Evolutionary conservation across 2,113 vertebrate species (phyloP).

Genomic region (Dipodomys spectabilis): DNA sequence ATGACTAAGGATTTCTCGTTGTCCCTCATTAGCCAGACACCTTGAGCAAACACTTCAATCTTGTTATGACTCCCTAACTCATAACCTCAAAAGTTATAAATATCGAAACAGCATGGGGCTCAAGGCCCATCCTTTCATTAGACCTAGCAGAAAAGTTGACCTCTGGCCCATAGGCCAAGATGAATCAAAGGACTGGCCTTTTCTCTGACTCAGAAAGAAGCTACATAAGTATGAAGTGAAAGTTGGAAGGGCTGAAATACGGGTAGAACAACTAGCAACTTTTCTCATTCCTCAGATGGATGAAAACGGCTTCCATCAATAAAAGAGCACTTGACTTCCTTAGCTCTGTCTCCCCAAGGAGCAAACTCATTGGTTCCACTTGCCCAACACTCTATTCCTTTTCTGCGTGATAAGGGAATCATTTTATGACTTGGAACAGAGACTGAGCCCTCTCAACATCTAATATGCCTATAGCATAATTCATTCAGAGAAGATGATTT

Average conservation of each 20-base stretch:
- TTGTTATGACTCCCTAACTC: conserved; percentile 4
- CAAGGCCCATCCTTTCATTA: background rate
- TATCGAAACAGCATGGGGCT: background rate
- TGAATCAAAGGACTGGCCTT: background rate
- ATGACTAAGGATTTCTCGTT: conserved; percentile 46
- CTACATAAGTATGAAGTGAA: conserved; percentile 32
- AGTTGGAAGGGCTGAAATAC: background rate
- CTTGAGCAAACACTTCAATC: conserved; percentile 33
- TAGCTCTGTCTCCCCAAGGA: conserved; percentile 48
- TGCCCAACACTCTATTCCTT: background rate
- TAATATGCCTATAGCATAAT: conserved; percentile 45
- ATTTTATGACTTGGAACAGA: conserved; percentile 56
- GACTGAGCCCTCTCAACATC: conserved; percentile 57
- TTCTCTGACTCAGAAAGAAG: conserved; percentile 21
- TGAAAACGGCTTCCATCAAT: conserved; percentile 61
- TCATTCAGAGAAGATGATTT: conserved; percentile 48
- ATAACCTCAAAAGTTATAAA: background rate
- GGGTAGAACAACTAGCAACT: background rate
- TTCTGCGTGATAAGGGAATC: conserved; percentile 63
- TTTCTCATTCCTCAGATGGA: conserved; percentile 62
- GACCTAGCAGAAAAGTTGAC: background rate
- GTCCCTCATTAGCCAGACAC: conserved; percentile 47
- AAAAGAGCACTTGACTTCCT: background rate
- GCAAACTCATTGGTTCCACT: conserved; percentile 33
- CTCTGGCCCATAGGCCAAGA: conserved; percentile 16